Evolutionary conservation across 1,140 invertebrate species (phyloP), one percentile per base, ranked within the genome.

Genomic region (Pseudobourletiella spinata): DNA sequence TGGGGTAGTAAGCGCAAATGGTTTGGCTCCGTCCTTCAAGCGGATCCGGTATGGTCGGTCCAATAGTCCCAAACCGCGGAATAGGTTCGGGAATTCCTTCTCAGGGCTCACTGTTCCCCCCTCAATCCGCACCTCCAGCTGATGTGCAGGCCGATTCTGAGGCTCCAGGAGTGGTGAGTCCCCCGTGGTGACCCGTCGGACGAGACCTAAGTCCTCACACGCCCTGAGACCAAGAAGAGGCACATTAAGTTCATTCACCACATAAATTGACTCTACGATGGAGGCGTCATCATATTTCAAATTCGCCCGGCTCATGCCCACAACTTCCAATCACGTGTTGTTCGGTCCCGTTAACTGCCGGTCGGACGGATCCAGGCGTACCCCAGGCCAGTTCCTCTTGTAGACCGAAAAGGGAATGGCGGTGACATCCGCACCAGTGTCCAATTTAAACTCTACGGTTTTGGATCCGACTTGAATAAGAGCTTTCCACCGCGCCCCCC

Each of bases 341-440:
- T 51, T 54, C 2, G 57, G 62, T 0, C 62, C 62, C 18, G 4
- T 2, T 22, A 54, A 24, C 3, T 18, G 22, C 15, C 29, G 2
- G 20, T 8, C 2, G 2, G 48, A n/a, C 16, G 24, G 25, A 2
- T 56, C 48, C 15, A 50, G 26, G 20, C 6, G 20, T 11, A 26
- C 20, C 6, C 51, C 18, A 8, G 11, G 6, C 16, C 14, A 24
- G n/a, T 54, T 52, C 6, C 30, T 4, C 6, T 4, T 3, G 25
- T 14, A 60, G 4, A 29, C 11, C 3, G 1, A 14, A 2, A 35
- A 30, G n/a, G 59, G 59, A 39, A 65, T 32, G 22, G 20, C 44
- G n/a, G 57, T 65, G 3, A 61, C 63, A 30, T 65, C 63, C 48
- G 63, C 63, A 1, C 63, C 63, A 42, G 59, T 28, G 30, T 65